Evolutionary conservation across 2,888 invertebrate genomes (phyloP), one percentile per base, ranked within the genome.

Genomic region (Myopa testacea): DNA sequence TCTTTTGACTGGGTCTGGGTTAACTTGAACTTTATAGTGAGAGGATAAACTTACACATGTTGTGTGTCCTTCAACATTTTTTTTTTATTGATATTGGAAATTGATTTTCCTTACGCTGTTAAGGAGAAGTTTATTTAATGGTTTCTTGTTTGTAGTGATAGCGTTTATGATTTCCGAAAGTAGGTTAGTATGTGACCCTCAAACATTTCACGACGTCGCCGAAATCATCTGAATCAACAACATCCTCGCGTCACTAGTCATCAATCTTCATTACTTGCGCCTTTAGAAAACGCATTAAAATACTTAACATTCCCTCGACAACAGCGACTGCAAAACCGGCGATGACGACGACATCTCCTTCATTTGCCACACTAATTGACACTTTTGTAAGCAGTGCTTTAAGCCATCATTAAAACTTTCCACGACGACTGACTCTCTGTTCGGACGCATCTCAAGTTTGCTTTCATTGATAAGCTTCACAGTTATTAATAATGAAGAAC

Each of bases 311-410:
- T 58, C 12, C 63, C 6, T 63, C 10, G 10, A 63, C 34, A 19
- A 26, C 26, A 26, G 26, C 37, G 34, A 14, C 65, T 10, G 10
- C 65, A 8, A 65, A 26, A 37, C 12, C 40, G 19, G 45, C 45
- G 19, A 19, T 16, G 10, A n/a, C 38, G 19, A 60, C 71, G 40
- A 19, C 72, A 60, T 73, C 38, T 63, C 45, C 45, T 73, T 73
- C 50, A 40, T 26, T 45, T 73, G 62, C 62, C 73, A 73, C 38
- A 45, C 73, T 73, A 73, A 73, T 73, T 73, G 73, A 73, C 73
- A 45, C 45, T 73, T 68, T 73, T 62, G 63, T 73, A 45, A 73
- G 50, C n/a, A 45, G 12, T 62, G 50, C n/a, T 62, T 45, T 58
- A 14, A 62, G 26, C 68, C 40, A 68, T 45, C 45, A 68, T 68